Base-by-base conservation (phyloP, 2,113 vertebrate species). In the Bujurquina vittata region DNA sequence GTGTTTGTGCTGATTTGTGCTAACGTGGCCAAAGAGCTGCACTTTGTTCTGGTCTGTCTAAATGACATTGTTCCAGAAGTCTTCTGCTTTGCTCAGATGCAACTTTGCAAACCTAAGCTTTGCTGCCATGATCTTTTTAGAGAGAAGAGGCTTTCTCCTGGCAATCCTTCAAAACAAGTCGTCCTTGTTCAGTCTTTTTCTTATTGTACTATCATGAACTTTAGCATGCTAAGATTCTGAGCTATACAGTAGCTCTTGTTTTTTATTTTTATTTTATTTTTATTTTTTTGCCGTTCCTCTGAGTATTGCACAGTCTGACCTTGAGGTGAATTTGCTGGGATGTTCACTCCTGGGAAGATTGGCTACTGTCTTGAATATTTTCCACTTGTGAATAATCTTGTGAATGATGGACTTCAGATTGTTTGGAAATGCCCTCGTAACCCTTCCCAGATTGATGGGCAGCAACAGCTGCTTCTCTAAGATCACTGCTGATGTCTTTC, bases 311-410 rank as follows among this genome's bases (percentile, higher is more conserved):
- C 23, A 7, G 40, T 67, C 40, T 69, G 40, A 69, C 40, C 40
- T 69, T 69, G 63, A n/a, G 65, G 23, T 69, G 10, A 69, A 69
- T 69, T 69, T 49, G 17, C 23, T 29, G 65, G 43, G 15, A 69
- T 49, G 23, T 69, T 40, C 43, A 69, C 65, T 69, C 2, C 65
- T 69, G 10, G 43, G 29, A 69, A 69, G 65, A 49, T 49, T 69
- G 65, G 29, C 65, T 49, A 52, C 43, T 49, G 43, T 69, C 17
- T 69, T 69, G 65, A 69, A 52, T 69, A 17, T 69, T 69, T 69
- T 3, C 23, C 65, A 69, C 65, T 49, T 49, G 43, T 23, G 65
- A 69, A 69, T 69, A 31, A 69, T 29, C 65, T 52, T 69, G 23
- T 69, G 43, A 69, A 69, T 69, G 65, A 49, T 52, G 23, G 65